Evolutionary conservation across 2,888 invertebrate genomes (phyloP).

Genomic region (Caenorhabditis afra): DNA sequence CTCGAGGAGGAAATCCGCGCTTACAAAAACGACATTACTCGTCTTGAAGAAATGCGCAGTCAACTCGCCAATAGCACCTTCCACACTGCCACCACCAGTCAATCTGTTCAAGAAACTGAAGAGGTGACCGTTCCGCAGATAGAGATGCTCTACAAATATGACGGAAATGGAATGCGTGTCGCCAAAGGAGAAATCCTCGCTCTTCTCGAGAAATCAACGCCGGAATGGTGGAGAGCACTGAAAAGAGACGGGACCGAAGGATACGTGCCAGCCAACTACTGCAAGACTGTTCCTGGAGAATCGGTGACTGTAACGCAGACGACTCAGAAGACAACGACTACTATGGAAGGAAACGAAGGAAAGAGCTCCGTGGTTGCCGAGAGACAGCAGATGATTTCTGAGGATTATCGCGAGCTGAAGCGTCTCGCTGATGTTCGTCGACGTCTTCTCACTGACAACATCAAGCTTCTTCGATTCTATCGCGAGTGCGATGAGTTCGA

Average conservation of each 20-base stretch:
- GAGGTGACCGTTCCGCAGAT: slow-evolving; percentile 76
- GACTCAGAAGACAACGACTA: slow-evolving; percentile 59
- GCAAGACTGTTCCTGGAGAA: slow-evolving; percentile 82
- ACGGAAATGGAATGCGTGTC: slow-evolving; percentile 89
- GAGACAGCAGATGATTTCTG: slow-evolving; percentile 75
- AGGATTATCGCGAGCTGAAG: slow-evolving; percentile 83
- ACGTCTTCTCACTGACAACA: slow-evolving; percentile 91
- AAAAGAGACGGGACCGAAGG: slow-evolving; percentile 92
- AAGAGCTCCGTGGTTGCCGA: slow-evolving; percentile 67
- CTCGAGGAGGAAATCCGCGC: slow-evolving; percentile 79
- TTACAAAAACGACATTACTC: slow-evolving; percentile 74
- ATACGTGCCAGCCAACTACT: slow-evolving; percentile 91
- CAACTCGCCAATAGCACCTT: slow-evolving; percentile 79
- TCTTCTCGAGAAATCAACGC: slow-evolving; percentile 87
- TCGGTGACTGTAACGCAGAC: slow-evolving; percentile 70
- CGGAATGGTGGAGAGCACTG: slow-evolving; percentile 97
- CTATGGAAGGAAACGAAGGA: slow-evolving; percentile 62
- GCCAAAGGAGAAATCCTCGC: slow-evolving; percentile 94
- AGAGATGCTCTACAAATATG: slow-evolving; percentile 71
- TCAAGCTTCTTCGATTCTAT: slow-evolving; percentile 89
- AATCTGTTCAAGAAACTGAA: slow-evolving; percentile 65
- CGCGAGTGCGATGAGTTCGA: slow-evolving; percentile 98
- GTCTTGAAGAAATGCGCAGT: slow-evolving; percentile 80
- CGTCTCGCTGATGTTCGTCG: slow-evolving; percentile 86
- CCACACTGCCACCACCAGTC: slow-evolving; percentile 69